Percentiles rank a stretch among this genome's conserved stretches.
Conservation (phyloP, 2,888 invertebrate species). For the Cheilosia pagana region DNA sequence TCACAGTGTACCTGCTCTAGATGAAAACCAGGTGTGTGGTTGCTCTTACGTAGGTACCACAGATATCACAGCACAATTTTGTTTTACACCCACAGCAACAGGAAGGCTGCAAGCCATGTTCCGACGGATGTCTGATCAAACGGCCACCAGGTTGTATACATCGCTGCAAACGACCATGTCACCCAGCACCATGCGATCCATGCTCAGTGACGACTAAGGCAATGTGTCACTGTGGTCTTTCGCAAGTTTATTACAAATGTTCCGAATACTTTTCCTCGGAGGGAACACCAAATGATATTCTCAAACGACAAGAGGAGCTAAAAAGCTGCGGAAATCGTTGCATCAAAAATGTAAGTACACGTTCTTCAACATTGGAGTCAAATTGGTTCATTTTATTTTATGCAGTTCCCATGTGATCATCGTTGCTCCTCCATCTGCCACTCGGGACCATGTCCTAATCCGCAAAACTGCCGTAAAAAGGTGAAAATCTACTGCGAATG, state of each 20-base stretch:
- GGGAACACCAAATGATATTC: conserved; percentile 82
- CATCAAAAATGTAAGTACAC: conserved; percentile 88
- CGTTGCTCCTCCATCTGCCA: conserved; percentile 91
- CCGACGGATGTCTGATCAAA: conserved; percentile 86
- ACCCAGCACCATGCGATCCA: conserved; percentile 89
- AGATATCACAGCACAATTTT: background rate
- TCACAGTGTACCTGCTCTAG: conserved; percentile 86
- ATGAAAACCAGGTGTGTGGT: conserved; percentile 82
- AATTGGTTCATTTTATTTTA: conserved; percentile 52
- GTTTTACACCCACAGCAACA: conserved; percentile 80
- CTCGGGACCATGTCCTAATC: conserved; percentile 87
- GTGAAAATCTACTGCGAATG: conserved; percentile 91
- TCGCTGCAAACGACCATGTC: conserved; percentile 88
- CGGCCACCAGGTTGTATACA: conserved; percentile 91
- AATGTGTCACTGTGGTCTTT: conserved; percentile 92
- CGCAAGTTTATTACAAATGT: conserved; percentile 90
- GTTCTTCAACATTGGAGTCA: background rate
- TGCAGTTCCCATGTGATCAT: conserved; percentile 92
- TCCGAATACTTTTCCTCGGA: conserved; percentile 86
- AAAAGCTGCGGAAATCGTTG: conserved; percentile 92
- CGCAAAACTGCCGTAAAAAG: conserved; percentile 90
- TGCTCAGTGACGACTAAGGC: conserved; percentile 89
- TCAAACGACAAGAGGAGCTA: conserved; percentile 77
- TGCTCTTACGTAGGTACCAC: too few relatives aligned
- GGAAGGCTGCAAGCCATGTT: conserved; percentile 85